These are phyloP conservation scores for Rhodeus uyekii DNA, from an alignment of 2,797 vertebrate genomes.

Conservation along the genomic window DNA sequence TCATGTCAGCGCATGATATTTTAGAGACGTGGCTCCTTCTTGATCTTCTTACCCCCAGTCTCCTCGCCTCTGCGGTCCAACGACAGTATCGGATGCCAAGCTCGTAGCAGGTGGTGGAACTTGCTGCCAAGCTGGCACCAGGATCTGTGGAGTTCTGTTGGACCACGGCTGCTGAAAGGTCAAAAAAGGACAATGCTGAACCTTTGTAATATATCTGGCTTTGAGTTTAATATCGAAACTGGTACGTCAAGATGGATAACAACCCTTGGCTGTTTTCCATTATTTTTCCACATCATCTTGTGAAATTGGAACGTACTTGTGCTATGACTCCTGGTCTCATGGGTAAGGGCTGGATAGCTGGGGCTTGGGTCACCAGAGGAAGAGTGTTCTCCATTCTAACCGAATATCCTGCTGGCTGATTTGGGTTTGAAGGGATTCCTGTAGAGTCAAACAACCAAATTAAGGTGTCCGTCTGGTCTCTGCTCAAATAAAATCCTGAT, in stretches of 20 bases:
- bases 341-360: slow-evolving; percentile 89
- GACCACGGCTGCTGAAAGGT: slow-evolving; percentile 85
- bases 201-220: neutral
- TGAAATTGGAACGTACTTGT: slow-evolving; percentile 78
- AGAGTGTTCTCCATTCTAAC: slow-evolving; percentile 85
- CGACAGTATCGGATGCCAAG: slow-evolving; percentile 83
- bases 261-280: neutral
- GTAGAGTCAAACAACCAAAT: slow-evolving; percentile 5
- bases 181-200: slow-evolving; percentile 20
- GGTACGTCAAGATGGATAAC: neutral
- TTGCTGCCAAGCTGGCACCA: slow-evolving; percentile 94
- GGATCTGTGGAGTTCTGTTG: slow-evolving; percentile 87
- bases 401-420: slow-evolving; percentile 87
- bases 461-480: neutral
- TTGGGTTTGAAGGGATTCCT: slow-evolving; percentile 87
- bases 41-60: slow-evolving; percentile 90
- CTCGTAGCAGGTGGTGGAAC: slow-evolving; percentile 86
- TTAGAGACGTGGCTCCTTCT: neutral
- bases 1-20: slow-evolving; percentile 20
- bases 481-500: neutral
- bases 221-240: neutral
- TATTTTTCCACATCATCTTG: neutral
- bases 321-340: slow-evolving; percentile 90
- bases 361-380: slow-evolving; percentile 91
- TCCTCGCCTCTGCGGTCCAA: slow-evolving; percentile 85